Percentiles rank a stretch among this genome's conserved stretches.
Evolutionary conservation across 2,888 invertebrate genomes (phyloP).

Genomic region (Pristionchus entomophagus): DNA sequence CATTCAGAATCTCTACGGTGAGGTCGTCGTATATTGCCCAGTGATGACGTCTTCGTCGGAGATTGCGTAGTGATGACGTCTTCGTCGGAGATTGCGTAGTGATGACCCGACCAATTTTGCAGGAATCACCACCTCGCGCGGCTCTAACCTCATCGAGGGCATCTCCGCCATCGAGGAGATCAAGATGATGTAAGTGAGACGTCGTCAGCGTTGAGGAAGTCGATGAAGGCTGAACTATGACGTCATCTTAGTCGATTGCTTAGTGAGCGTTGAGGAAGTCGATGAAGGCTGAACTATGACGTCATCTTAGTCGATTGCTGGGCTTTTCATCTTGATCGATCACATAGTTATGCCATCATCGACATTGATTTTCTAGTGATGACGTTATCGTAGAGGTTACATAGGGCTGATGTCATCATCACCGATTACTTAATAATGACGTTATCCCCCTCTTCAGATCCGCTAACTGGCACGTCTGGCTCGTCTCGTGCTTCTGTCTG

Average conservation of each 20-base stretch:
- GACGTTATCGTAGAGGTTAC: no score
- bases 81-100: neutral
- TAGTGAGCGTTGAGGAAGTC: no score
- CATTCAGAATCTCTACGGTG: neutral
- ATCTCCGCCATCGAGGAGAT: slow-evolving; percentile 18
- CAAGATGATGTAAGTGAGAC: slow-evolving; percentile 16
- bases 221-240: neutral
- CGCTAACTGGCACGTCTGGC: neutral
- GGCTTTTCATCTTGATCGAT: neutral
- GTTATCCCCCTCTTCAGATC: neutral
- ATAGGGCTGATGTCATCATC: no score
- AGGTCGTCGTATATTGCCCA: no score
- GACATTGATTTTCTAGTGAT: no score
- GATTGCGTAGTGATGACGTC: no score
- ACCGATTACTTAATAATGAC: neutral
- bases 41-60: no score
- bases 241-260: neutral
- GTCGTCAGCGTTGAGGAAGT: no score
- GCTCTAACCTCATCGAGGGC: neutral
- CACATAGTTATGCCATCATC: no score
- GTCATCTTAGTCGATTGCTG: neutral
- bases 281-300: neutral
- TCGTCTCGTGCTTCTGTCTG: slow-evolving; percentile 22
- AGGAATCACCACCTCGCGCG: neutral
- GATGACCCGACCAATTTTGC: neutral